These are phyloP conservation scores for Scaptomyza caliginosa DNA, from an alignment of 2,888 invertebrate genomes.

Conservation along the genomic window DNA sequence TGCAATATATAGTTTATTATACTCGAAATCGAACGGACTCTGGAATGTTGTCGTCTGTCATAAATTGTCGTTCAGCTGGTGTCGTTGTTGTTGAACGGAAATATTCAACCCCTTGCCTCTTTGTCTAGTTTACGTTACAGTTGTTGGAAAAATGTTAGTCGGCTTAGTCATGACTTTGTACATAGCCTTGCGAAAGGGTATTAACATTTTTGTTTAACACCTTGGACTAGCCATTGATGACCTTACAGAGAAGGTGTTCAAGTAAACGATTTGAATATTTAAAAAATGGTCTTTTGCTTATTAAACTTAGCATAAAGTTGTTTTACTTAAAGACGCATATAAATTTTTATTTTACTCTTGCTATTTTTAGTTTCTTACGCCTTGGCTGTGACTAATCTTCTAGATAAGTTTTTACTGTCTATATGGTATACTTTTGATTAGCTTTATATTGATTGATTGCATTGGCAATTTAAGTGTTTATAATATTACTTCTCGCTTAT, in stretches of 20 bases:
- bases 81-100: slow-evolving; percentile 9
- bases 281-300: neutral
- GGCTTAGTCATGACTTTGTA: slow-evolving; percentile 30
- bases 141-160: neutral
- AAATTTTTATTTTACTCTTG: neutral
- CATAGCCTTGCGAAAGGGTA: neutral
- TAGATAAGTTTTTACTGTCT: slow-evolving; percentile 4
- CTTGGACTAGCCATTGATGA: neutral
- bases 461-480: slow-evolving; percentile 5
- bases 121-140: slow-evolving; percentile 16
- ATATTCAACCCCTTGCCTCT: slow-evolving; percentile 12
- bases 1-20: slow-evolving; percentile 34
- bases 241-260: neutral
- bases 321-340: too few relatives aligned
- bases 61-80: slow-evolving; percentile 34
- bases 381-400: slow-evolving; percentile 16
- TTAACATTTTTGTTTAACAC: neutral
- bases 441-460: slow-evolving; percentile 16
- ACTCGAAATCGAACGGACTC: slow-evolving; percentile 14
- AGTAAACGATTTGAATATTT: neutral
- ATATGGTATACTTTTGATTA: slow-evolving; percentile 15
- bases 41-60: slow-evolving; percentile 50
- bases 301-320: too few relatives aligned
- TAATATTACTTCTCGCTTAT: neutral
- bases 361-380: neutral